phyloP scores from a whole-genome alignment of 2,113 vertebrate species.

The Calidris pygmaea region DNA sequence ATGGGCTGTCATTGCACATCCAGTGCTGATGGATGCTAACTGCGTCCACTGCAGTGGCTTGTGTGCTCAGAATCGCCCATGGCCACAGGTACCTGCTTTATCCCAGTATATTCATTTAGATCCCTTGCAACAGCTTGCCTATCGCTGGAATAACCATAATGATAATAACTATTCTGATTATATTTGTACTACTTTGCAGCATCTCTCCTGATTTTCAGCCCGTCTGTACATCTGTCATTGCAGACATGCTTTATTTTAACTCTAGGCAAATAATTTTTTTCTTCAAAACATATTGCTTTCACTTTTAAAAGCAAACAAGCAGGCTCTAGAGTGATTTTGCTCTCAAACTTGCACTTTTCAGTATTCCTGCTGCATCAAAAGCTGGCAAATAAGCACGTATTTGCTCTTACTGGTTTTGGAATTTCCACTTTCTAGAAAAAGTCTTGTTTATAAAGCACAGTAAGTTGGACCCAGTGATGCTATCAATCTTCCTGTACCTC shows the following conservation, averaged over 20 bases:
- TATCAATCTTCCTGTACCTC: not conserved
- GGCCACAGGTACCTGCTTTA: not conserved
- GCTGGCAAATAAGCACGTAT: not conserved
- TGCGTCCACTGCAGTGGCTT: not conserved
- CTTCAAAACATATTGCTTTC: not conserved
- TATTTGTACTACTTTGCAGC: not conserved
- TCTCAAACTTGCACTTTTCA: not conserved
- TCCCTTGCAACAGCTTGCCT: not conserved
- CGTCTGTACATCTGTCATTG: not conserved
- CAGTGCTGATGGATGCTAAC: not conserved
- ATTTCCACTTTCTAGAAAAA: not conserved
- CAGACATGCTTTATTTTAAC: not conserved
- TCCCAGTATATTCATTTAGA: not conserved
- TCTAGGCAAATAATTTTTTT: not conserved
- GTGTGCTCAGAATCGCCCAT: not conserved
- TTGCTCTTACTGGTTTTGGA: not conserved
- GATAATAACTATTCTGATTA: not conserved
- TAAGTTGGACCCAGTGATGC: not conserved
- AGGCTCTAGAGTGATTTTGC: not conserved
- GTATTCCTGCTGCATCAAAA: not conserved
- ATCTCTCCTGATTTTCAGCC: not conserved
- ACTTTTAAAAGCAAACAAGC: not conserved
- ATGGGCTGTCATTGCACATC: not conserved
- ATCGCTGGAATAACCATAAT: not conserved
- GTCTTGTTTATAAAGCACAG: not conserved